These are phyloP conservation scores for Calidris pygmaea DNA, from an alignment of 2,113 vertebrate genomes.

Conservation along the genomic window DNA sequence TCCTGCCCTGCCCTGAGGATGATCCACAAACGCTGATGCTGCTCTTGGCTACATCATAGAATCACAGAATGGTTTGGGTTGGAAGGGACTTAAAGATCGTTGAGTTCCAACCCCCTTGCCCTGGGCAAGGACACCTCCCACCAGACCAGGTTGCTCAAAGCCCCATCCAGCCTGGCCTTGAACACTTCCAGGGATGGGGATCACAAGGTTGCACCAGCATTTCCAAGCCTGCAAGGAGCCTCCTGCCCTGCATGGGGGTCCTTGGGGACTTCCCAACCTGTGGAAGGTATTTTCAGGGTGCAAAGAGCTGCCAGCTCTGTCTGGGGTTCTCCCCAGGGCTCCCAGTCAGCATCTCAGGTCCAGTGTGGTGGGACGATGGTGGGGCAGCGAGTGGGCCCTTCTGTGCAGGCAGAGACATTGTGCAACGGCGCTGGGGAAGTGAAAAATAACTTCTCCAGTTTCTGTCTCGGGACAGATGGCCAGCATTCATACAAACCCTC, in stretches of 20 bases:
- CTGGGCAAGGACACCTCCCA: too few relatives aligned
- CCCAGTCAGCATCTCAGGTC: fast-evolving
- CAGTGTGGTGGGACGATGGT: fast-evolving
- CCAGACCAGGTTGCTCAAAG: too few relatives aligned
- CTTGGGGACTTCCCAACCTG: not conserved
- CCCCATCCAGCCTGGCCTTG: too few relatives aligned
- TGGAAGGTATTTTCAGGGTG: not conserved
- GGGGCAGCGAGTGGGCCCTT: not conserved
- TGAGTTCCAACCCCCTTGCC: too few relatives aligned
- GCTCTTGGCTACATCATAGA: too few relatives aligned
- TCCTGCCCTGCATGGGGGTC: fast-evolving
- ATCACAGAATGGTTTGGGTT: too few relatives aligned
- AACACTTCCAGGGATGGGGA: too few relatives aligned
- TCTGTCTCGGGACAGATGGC: not conserved
- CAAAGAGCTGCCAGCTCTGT: not conserved
- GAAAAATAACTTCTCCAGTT: not conserved
- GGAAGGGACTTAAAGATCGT: too few relatives aligned
- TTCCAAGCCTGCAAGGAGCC: not conserved
- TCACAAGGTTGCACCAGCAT: not conserved
- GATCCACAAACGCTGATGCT: too few relatives aligned
- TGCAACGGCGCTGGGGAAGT: not conserved
- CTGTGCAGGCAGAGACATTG: not conserved
- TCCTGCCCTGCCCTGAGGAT: too few relatives aligned
- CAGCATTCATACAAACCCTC: not conserved
- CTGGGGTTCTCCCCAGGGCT: not conserved